phyloP scores from a whole-genome alignment of 2,888 invertebrate genomes.

The Rotaria socialis region DNA sequence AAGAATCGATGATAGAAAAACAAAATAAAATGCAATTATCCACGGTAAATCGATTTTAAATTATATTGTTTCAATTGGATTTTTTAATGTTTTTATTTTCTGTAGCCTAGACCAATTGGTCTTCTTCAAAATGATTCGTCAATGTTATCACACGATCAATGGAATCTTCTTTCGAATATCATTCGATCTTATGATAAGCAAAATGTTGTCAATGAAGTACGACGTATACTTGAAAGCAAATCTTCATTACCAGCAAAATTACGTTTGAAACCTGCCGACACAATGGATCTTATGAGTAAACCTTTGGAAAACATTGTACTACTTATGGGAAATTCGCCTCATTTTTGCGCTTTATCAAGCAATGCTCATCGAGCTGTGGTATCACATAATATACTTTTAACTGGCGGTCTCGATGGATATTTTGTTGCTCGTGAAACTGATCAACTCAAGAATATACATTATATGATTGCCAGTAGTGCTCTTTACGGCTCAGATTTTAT shows the following conservation, averaged over 20 bases:
- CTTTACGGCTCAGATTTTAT: background rate
- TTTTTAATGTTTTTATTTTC: background rate
- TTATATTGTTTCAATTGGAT: no score
- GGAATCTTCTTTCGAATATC: background rate
- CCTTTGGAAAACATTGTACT: background rate
- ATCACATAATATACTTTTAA: background rate
- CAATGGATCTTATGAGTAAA: background rate
- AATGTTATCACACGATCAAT: background rate
- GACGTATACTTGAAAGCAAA: background rate
- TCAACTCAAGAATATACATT: background rate
- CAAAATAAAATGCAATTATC: no score
- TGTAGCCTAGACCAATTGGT: background rate
- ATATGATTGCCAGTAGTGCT: no score
- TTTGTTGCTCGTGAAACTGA: background rate
- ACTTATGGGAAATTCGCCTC: background rate
- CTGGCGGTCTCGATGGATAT: background rate
- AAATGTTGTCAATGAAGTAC: background rate
- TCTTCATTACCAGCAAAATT: background rate
- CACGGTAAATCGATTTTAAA: no score
- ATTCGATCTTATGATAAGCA: background rate
- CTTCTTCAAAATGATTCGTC: background rate
- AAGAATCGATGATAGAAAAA: no score
- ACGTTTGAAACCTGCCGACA: background rate
- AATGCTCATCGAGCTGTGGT: background rate
- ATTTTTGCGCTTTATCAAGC: background rate